A percentile compares a stretch with the other conserved stretches of the same genome.
These are phyloP conservation scores for Pristionchus fissidentatus DNA, from an alignment of 2,888 invertebrate species.

Conservation along the genomic window DNA sequence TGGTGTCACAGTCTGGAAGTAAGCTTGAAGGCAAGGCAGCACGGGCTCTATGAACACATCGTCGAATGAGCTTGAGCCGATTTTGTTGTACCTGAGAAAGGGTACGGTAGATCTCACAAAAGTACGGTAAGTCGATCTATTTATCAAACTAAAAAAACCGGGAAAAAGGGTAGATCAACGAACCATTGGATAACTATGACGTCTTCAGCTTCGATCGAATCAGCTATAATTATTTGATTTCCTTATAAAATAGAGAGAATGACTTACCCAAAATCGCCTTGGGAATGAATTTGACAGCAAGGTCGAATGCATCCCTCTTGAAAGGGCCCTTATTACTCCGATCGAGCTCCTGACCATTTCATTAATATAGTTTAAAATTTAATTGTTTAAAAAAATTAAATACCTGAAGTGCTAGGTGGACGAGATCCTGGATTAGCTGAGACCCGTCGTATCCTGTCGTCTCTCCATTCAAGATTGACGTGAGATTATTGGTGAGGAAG, in stretches of 20 bases:
- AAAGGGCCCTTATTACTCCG: neutral
- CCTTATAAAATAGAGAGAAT: neutral
- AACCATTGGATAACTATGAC: neutral
- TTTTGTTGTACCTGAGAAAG: neutral
- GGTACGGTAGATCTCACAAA: neutral
- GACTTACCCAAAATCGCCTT: neutral
- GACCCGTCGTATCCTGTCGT: neutral
- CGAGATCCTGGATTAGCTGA: neutral
- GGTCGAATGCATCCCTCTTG: slow-evolving; percentile 2
- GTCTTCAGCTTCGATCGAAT: neutral
- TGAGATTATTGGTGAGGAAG: neutral
- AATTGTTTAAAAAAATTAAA: neutral
- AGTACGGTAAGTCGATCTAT: neutral
- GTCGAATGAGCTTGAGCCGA: neutral
- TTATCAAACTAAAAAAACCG: neutral
- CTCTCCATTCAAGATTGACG: neutral
- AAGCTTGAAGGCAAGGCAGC: neutral
- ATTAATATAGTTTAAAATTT: neutral
- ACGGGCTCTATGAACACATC: neutral
- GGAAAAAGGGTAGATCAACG: neutral
- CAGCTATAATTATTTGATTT: neutral
- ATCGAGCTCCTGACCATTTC: slow-evolving; percentile 3
- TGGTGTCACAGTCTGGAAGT: neutral
- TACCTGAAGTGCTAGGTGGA: neutral
- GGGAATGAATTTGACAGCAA: neutral